Percentiles rank a stretch among this genome's conserved stretches.
These are phyloP conservation scores for Xanthorhoe designata DNA, from an alignment of 2,888 invertebrate species.

Conservation along the genomic window DNA sequence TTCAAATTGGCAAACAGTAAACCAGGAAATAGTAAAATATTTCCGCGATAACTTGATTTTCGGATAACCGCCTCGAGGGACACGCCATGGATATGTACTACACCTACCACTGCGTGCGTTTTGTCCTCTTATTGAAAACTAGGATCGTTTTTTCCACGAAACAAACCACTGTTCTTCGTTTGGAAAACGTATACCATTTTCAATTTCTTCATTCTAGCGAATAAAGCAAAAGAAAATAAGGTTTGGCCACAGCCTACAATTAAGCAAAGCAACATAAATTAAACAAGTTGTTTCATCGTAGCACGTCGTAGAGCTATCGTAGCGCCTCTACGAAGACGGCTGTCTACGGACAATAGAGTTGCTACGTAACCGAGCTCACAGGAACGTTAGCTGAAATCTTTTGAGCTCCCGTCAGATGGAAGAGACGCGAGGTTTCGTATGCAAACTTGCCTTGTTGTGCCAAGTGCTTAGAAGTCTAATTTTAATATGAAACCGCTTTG, in stretches of 20 bases:
- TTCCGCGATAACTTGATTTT: constrained; percentile 54
- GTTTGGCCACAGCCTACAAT: constrained; percentile 44
- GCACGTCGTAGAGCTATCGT: constrained; percentile 52
- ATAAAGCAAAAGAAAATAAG: constrained; percentile 22
- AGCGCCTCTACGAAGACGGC: constrained; percentile 57
- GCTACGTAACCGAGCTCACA: constrained; percentile 60
- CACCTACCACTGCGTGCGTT: constrained; percentile 27
- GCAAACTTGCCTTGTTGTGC: constrained; percentile 58
- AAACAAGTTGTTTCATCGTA: constrained; percentile 47
- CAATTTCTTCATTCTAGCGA: no score
- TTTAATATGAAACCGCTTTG: constrained; percentile 42
- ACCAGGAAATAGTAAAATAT: constrained; percentile 54
- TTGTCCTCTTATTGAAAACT: constrained; percentile 25
- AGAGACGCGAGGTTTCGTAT: constrained; percentile 60
- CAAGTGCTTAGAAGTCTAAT: constrained; percentile 58
- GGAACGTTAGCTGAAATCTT: constrained; percentile 63
- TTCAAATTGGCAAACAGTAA: constrained; percentile 51
- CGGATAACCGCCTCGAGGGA: constrained; percentile 47
- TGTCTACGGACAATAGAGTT: constrained; percentile 67
- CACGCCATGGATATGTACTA: constrained; percentile 35
- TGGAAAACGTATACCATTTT: neutral
- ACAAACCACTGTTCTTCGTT: neutral
- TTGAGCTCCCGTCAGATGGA: constrained; percentile 67
- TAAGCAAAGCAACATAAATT: constrained; percentile 46
- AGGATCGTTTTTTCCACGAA: neutral